phyloP scores from a whole-genome alignment of 2,888 invertebrate species.

The Eristalis intricaria region DNA sequence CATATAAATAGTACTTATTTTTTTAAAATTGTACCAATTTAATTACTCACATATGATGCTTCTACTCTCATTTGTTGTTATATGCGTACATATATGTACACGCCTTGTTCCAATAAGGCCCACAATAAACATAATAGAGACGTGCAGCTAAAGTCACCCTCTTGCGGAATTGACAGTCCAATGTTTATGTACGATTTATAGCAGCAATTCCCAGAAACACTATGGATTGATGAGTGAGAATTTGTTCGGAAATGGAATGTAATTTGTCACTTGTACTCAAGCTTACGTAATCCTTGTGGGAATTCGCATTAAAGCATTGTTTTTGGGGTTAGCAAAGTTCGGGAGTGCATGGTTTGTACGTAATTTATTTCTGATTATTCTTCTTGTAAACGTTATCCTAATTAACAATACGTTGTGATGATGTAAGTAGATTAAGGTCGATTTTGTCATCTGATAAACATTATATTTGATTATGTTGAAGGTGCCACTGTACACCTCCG shows the following conservation, averaged over 20 bases:
- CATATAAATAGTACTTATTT: too few relatives aligned
- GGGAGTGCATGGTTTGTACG: constrained; percentile 41
- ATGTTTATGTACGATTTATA: constrained; percentile 48
- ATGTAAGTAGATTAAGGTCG: neutral
- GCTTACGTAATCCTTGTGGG: constrained; percentile 58
- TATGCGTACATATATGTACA: too few relatives aligned
- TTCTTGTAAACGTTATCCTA: constrained; percentile 27
- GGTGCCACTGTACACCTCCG: too few relatives aligned
- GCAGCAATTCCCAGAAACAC: constrained; percentile 60
- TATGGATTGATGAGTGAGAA: constrained; percentile 69
- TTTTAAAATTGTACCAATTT: too few relatives aligned
- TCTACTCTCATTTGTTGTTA: too few relatives aligned
- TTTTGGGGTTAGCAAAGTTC: constrained; percentile 39
- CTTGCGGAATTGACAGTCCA: too few relatives aligned
- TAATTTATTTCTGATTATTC: constrained; percentile 49
- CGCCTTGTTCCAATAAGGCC: too few relatives aligned
- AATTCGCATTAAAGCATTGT: constrained; percentile 42
- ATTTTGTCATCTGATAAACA: neutral
- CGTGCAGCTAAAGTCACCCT: too few relatives aligned
- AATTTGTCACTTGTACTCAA: constrained; percentile 65
- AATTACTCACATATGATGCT: too few relatives aligned
- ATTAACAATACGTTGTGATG: constrained; percentile 6
- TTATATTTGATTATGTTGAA: too few relatives aligned
- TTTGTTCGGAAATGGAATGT: constrained; percentile 61
- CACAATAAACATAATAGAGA: too few relatives aligned